These are phyloP conservation scores for Dendropsophus ebraccatus DNA, from an alignment of 2,113 vertebrate species.

Conservation along the genomic window DNA sequence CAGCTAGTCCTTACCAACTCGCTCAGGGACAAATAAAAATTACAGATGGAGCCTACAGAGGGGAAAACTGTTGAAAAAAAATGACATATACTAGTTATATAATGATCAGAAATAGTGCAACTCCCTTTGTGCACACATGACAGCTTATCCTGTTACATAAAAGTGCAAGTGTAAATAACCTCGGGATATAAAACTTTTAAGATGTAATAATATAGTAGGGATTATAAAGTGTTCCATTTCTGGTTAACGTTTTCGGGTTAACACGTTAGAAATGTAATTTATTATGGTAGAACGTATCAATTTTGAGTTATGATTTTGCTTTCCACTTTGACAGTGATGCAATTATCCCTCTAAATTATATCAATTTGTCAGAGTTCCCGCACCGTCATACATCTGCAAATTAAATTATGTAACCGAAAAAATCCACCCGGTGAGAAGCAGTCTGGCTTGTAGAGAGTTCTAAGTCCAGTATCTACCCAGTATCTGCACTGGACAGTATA, in stretches of 20 bases:
- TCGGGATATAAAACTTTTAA: too few relatives aligned
- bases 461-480: background rate
- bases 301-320: conserved; percentile 20
- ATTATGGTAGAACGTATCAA: background rate
- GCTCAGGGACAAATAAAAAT: too few relatives aligned
- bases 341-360: conserved; percentile 17
- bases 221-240: background rate
- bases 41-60: too few relatives aligned
- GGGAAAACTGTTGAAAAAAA: too few relatives aligned
- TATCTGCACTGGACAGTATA: too few relatives aligned
- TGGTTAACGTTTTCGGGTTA: background rate
- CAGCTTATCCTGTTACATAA: too few relatives aligned
- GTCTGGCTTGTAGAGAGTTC: background rate
- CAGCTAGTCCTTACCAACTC: too few relatives aligned
- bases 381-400: conserved; percentile 15
- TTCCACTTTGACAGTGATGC: conserved; percentile 6
- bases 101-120: too few relatives aligned
- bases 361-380: conserved; percentile 24
- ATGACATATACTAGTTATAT: too few relatives aligned
- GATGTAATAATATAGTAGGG: background rate
- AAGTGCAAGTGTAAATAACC: background rate
- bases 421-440: background rate
- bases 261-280: background rate
- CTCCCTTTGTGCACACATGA: too few relatives aligned
- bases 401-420: conserved; percentile 9